These are phyloP conservation scores for Gasterosteus aculeatus DNA, from an alignment of 2,113 vertebrate genomes.

Conservation along the genomic window DNA sequence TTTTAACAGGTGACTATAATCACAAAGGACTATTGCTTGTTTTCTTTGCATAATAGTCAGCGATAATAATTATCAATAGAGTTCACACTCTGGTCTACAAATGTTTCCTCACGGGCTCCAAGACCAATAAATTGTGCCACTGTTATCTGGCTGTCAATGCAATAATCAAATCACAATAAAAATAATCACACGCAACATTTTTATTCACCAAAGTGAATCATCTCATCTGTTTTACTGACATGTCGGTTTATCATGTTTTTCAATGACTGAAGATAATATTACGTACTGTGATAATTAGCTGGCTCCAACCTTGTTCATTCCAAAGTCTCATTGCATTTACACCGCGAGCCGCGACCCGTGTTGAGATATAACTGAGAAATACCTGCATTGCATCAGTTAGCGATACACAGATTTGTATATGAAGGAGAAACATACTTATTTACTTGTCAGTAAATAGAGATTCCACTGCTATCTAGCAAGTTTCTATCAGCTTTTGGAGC, in stretches of 20 bases:
- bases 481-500: conserved; percentile 33
- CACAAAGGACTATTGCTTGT: background rate
- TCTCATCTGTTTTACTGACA: background rate
- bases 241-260: background rate
- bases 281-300: conserved; percentile 36
- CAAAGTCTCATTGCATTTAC: conserved; percentile 13
- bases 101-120: background rate
- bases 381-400: conserved; percentile 9
- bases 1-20: background rate
- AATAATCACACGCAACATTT: background rate
- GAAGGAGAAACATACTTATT: conserved; percentile 44
- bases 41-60: background rate
- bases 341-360: background rate
- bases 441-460: conserved; percentile 18
- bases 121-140: background rate
- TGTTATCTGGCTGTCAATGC: background rate
- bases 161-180: background rate
- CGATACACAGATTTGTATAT: conserved; percentile 10
- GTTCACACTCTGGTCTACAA: background rate
- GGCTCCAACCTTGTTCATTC: conserved; percentile 10
- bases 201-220: background rate
- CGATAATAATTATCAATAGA: background rate
- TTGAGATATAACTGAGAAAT: conserved; percentile 22
- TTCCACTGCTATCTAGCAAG: background rate
- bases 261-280: background rate